phyloP scores from a whole-genome alignment of 2,797 vertebrate genomes.

The Trematomus bernacchii region DNA sequence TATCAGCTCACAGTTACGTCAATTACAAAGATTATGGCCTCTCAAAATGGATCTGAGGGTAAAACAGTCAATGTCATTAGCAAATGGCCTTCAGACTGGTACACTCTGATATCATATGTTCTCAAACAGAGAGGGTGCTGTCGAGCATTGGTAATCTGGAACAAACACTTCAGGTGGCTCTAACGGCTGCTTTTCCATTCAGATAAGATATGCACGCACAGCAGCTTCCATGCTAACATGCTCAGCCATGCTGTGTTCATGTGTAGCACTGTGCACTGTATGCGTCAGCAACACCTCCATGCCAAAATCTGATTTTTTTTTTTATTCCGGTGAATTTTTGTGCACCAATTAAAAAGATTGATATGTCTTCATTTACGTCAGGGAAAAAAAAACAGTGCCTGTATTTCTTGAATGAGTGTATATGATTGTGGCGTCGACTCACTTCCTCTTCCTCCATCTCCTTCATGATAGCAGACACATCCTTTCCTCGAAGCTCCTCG shows the following conservation, averaged over 20 bases:
- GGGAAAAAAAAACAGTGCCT: background rate
- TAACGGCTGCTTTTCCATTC: slow-evolving; percentile 37
- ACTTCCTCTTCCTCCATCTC: slow-evolving; percentile 89
- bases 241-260: slow-evolving; percentile 13
- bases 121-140: slow-evolving; percentile 52
- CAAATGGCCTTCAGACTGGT: slow-evolving; percentile 36
- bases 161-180: slow-evolving; percentile 54
- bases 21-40: slow-evolving; percentile 22
- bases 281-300: background rate
- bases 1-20: slow-evolving; percentile 48
- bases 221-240: slow-evolving; percentile 14
- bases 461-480: slow-evolving; percentile 77
- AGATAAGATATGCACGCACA: slow-evolving; percentile 59
- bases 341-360: too few relatives aligned
- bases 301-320: background rate
- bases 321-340: too few relatives aligned
- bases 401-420: background rate
- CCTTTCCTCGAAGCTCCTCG: slow-evolving; percentile 74
- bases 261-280: background rate
- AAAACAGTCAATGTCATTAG: slow-evolving; percentile 49
- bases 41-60: slow-evolving; percentile 25
- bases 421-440: slow-evolving; percentile 10
- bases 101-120: slow-evolving; percentile 45
- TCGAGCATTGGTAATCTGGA: slow-evolving; percentile 43
- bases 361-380: too few relatives aligned